A percentile compares a stretch with the other conserved stretches of the same genome.
phyloP scores from a whole-genome alignment of 2,113 vertebrate genomes.

The Hipposideros armiger region DNA sequence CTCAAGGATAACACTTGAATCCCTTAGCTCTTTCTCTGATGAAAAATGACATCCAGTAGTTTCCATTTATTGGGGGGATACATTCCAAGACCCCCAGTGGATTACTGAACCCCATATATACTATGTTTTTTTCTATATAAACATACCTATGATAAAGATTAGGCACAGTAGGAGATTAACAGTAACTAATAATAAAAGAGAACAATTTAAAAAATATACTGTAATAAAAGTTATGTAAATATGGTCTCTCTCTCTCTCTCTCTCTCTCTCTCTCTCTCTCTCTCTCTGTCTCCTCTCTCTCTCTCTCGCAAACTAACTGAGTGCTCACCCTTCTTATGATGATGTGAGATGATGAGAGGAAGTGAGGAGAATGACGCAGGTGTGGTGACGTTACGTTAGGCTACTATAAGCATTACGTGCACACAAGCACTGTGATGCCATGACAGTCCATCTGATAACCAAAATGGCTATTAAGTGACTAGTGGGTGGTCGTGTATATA shows the following conservation, averaged over 20 bases:
- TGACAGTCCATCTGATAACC: accelerated
- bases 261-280: neutral
- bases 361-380: neutral
- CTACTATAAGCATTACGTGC: neutral
- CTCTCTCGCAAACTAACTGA: neutral
- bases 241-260: neutral
- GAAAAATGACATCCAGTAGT: neutral
- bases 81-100: neutral
- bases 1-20: neutral
- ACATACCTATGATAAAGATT: no score
- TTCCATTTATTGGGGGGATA: neutral
- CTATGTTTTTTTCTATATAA: neutral
- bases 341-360: neutral
- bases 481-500: no score
- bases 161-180: no score
- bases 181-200: neutral
- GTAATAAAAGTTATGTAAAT: neutral
- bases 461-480: neutral
- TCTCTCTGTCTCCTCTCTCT: no score
- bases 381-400: neutral
- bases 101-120: neutral
- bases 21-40: neutral
- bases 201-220: neutral
- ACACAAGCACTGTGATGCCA: neutral
- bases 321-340: neutral